phyloP scores from a whole-genome alignment of 2,797 vertebrate species.

The Delichon dasypus region DNA sequence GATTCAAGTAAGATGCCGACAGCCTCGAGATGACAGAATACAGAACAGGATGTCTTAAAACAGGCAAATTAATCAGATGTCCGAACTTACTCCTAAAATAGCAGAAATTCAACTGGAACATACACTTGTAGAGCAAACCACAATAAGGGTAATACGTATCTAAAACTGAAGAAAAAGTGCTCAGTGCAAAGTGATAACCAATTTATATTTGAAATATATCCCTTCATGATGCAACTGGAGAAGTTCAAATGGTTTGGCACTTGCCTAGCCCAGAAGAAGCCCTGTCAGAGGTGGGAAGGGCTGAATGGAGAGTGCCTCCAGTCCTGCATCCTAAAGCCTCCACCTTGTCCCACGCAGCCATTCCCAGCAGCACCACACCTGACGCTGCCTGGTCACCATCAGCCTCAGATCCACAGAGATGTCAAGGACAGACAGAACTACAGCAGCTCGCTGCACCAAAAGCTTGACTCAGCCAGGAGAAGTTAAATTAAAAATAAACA shows the following conservation, averaged over 20 bases:
- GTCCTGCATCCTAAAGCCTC: not conserved
- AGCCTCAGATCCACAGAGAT: not conserved
- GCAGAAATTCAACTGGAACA: not conserved
- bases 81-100: not conserved
- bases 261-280: not conserved
- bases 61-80: constrained; percentile 44
- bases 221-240: not conserved
- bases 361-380: not conserved
- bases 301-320: rapidly evolving
- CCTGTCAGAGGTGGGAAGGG: not conserved
- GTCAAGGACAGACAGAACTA: not conserved
- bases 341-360: rapidly evolving
- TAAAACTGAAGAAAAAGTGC: not conserved
- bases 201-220: not conserved
- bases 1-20: constrained; percentile 63
- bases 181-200: not conserved
- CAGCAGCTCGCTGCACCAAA: not conserved
- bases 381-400: not conserved
- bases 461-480: not conserved
- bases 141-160: not conserved
- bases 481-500: not conserved
- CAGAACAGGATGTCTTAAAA: constrained; percentile 78
- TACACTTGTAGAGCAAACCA: not conserved
- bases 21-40: constrained; percentile 73
- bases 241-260: not conserved